Conservation (phyloP, 2,888 invertebrate genomes). For the Pyrgus malvae region DNA sequence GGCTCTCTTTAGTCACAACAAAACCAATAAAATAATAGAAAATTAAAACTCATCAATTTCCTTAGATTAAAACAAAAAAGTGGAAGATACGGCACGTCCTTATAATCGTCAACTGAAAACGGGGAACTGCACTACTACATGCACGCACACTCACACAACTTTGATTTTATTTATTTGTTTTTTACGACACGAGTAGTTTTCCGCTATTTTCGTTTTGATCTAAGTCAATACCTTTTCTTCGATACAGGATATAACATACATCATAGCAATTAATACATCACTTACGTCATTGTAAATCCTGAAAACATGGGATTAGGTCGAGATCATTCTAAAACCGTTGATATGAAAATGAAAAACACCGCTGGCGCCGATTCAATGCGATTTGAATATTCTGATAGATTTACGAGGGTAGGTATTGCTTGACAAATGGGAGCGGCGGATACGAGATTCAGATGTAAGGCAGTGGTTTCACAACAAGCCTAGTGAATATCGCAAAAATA, state of each 20-base stretch:
- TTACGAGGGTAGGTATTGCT: constrained; percentile 35
- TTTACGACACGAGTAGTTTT: too few species aligned
- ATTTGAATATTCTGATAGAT: constrained; percentile 36
- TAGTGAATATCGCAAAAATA: background rate
- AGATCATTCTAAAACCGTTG: constrained; percentile 16
- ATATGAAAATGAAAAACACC: constrained; percentile 17
- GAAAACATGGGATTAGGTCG: background rate
- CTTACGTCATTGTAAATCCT: constrained; percentile 6
- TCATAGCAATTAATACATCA: constrained; percentile 1
- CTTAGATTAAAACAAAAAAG: too few species aligned
- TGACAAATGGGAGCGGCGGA: constrained; percentile 36
- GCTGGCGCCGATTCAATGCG: constrained; percentile 17
- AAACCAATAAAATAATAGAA: too few species aligned
- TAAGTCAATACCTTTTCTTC: background rate
- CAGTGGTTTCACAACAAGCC: background rate
- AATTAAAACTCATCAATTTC: too few species aligned
- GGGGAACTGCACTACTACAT: too few species aligned
- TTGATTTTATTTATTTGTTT: too few species aligned
- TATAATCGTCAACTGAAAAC: too few species aligned
- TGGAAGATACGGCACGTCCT: too few species aligned
- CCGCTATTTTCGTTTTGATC: too few species aligned
- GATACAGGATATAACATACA: background rate
- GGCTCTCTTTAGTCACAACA: too few species aligned
- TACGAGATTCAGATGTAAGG: constrained; percentile 9
- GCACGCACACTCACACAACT: too few species aligned